Percentiles rank a stretch among this genome's conserved stretches.
Evolutionary conservation across 2,797 vertebrate genomes (phyloP).

Genomic region (Onychomys arenicola): DNA sequence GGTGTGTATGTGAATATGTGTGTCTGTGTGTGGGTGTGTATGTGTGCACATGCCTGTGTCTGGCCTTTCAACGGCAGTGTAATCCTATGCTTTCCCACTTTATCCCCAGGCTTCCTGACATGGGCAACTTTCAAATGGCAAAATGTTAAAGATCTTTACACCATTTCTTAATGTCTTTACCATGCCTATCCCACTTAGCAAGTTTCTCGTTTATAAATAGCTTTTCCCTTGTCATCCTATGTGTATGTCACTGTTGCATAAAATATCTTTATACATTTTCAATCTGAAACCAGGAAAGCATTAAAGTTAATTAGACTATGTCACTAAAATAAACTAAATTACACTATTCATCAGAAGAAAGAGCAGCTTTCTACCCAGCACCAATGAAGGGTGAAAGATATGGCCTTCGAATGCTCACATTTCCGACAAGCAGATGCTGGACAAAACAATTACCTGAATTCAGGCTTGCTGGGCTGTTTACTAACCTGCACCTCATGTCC

Average conservation of each 20-base stretch:
- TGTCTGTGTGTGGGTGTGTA: neutral
- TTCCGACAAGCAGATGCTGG: neutral
- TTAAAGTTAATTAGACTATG: neutral
- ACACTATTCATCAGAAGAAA: neutral
- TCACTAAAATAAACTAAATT: neutral
- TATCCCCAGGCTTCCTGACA: neutral
- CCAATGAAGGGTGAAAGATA: neutral
- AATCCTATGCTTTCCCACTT: accelerated
- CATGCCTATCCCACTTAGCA: accelerated
- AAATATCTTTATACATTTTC: neutral
- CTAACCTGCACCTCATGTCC: neutral
- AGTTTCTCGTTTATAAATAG: neutral
- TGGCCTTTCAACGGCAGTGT: neutral
- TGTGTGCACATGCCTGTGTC: neutral
- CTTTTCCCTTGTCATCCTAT: neutral
- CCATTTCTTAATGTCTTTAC: neutral
- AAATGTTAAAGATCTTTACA: accelerated
- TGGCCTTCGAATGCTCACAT: accelerated
- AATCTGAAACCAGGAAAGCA: neutral
- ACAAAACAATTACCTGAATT: neutral
- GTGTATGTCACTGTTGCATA: neutral
- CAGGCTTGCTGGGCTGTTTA: neutral
- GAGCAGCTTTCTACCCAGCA: neutral
- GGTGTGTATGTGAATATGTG: too few species aligned
- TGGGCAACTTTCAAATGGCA: neutral